These are phyloP conservation scores for Centruroides sculpturatus DNA, from an alignment of 1,140 invertebrate genomes.

Conservation along the genomic window DNA sequence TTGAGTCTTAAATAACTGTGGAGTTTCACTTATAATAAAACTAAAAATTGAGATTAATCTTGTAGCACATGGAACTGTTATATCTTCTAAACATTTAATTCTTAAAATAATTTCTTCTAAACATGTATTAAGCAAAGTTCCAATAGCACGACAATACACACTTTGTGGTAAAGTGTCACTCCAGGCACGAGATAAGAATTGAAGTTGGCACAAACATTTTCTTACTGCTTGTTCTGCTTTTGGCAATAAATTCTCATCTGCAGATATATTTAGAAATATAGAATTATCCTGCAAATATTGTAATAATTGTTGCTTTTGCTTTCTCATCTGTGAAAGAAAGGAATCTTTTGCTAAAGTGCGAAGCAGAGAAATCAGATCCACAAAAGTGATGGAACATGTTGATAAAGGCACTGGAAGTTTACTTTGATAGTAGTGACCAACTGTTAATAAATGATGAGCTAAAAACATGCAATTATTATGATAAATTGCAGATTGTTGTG, in stretches of 20 bases:
- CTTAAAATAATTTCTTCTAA: conserved; percentile 42
- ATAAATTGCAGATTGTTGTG: conserved; percentile 77
- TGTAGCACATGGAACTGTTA: conserved; percentile 43
- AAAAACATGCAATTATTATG: conserved; percentile 88
- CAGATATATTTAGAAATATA: conserved; percentile 12
- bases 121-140: conserved; percentile 44
- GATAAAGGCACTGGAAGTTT: conserved; percentile 21
- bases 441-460: conserved; percentile 51
- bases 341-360: conserved; percentile 47
- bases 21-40: conserved; percentile 37
- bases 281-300: conserved; percentile 44
- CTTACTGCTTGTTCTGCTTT: conserved; percentile 48
- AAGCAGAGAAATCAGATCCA: conserved; percentile 45
- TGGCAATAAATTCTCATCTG: conserved; percentile 19
- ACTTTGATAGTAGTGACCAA: conserved; percentile 40
- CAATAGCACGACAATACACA: conserved; percentile 48
- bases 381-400: conserved; percentile 32
- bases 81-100: conserved; percentile 46
- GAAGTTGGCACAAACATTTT: conserved; percentile 67
- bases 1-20: conserved; percentile 40
- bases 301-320: conserved; percentile 52
- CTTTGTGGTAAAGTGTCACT: conserved; percentile 50
- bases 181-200: conserved; percentile 75
- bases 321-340: conserved; percentile 52
- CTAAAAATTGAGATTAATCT: conserved; percentile 41